Evolutionary conservation across 64 coral and sea anemone genomes (phyloP), one percentile per base, ranked within the genome.

Genomic region (Cladopsammia gracilis): DNA sequence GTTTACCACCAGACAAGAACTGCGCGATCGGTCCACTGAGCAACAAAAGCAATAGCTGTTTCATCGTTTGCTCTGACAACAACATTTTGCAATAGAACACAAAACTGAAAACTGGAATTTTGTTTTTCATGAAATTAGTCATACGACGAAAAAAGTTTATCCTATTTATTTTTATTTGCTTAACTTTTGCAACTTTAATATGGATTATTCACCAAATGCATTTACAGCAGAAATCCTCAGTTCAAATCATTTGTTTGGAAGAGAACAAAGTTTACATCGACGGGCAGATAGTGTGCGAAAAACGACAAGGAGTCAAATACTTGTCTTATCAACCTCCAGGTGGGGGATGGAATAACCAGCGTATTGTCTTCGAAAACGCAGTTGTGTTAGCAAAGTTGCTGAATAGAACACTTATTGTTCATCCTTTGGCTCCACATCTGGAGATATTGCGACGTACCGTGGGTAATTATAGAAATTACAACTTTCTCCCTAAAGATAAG

Each of bases 291-390:
- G 65, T 87, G 53, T 97, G 95, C 57, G 64, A 67, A 11, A 82
- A 68, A 20, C 65, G 15, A 13, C 13, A 25, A 25, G 26, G 26
- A n/a, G 78, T 60, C 43, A 98, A 87, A 62, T 98, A 96, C 25
- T 73, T 98, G 69, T 93, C 94, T 50, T 98, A 98, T 81, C 97
- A 98, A 66, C 97, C 97, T 20, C 97, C 97, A 18, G 94, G 91
- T 2, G 97, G 97, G 19, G 97, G 97, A 25, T 98, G 97, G 97
- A 98, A 98, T 57, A 98, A 98, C 68, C 97, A 98, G 75, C 95
- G 97, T 65, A 87, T 98, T 58, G 97, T 94, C 13, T 89, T 98
- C 70, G 97, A 98, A 82, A 96, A 96, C 68, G 97, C 97, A 2
- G 94, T 96, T 19, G 75, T 98, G 67, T 70, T 98, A 19, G 97